Conservation (phyloP, 2,888 invertebrate species). For the Chalcosyrphus nemorum region DNA sequence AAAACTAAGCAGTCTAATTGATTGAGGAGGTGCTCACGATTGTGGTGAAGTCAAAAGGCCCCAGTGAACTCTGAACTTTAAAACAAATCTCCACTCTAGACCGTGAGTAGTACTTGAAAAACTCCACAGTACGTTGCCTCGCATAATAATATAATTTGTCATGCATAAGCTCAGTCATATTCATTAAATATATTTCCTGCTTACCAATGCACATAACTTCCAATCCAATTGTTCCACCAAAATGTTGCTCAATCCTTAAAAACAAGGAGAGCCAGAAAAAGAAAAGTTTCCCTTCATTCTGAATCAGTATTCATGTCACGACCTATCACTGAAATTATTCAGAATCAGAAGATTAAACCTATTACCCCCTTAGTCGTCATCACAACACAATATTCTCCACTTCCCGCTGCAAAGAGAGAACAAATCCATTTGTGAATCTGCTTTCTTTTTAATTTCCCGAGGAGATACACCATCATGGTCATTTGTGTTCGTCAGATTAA, state of each 20-base stretch:
- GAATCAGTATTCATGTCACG: conserved; percentile 72
- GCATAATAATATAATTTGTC: conserved; percentile 49
- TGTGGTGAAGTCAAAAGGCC: too few species aligned
- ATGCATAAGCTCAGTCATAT: conserved; percentile 44
- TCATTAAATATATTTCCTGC: conserved; percentile 59
- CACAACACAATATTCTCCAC: conserved; percentile 25
- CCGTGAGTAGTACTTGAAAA: neutral
- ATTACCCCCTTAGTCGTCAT: conserved; percentile 52
- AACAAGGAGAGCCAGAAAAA: neutral
- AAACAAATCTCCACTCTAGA: neutral
- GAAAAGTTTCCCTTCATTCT: neutral
- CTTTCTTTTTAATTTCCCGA: conserved; percentile 62
- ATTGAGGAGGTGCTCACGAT: too few species aligned
- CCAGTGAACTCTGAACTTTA: neutral
- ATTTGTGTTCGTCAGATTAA: conserved; percentile 15
- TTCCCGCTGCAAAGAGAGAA: neutral
- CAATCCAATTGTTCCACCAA: conserved; percentile 15
- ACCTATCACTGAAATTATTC: conserved; percentile 64
- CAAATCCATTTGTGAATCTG: conserved; percentile 13
- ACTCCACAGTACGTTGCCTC: neutral
- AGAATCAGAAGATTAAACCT: conserved; percentile 59
- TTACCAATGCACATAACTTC: conserved; percentile 40
- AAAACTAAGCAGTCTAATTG: too few species aligned
- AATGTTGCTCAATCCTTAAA: neutral
- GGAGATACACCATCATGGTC: conserved; percentile 30